Base-by-base conservation (phyloP, 1,140 invertebrate genomes). In the Macrocentrus cingulum region DNA sequence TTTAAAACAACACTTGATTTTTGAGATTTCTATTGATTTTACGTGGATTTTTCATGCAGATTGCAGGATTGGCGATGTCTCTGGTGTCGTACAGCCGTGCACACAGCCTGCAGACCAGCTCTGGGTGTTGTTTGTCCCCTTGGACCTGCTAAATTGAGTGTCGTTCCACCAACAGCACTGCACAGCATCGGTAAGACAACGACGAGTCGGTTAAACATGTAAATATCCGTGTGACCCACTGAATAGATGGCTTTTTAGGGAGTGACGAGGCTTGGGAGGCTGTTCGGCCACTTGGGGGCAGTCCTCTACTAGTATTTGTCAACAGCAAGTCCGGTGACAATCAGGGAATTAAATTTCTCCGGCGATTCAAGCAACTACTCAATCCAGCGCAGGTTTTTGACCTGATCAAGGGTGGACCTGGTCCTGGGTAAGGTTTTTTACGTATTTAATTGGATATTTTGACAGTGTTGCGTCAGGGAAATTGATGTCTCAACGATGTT, bases 381-480 rank as follows among this genome's bases (percentile, higher is more conserved):
- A 98, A 98, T 83, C 95, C 96, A 8, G 94, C 94, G 56, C 95
- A 98, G 84, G 95, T 98, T 34, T 98, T 98, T 82, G 95, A 98
- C 84, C 87, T 98, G 63, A 95, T 96, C 61, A 87, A 86, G 9
- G 91, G 91, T 44, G 92, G 93, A 34, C 95, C 96, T 22, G 84
- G 91, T 44, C 84, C 95, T 54, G 95, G 95, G 87, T 90, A 76
- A 81, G 80, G 63, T 18, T 39, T 22, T 15, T 50, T 23, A 20
- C 16, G 25, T 56, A 19, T 48, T 61, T 42, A 13, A 32, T 23
- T 39, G 36, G 32, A 46, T 39, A 32, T 45, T 39, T 39, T 8
- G 7, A n/a, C 36, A 11, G 15, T 39, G 13, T n/a, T 39, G 7
- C 8, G 7, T 39, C 8, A 39, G 8, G 15, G 11, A 39, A 18